phyloP scores from a whole-genome alignment of 2,888 invertebrate species.

The Drosophila paranaensis region DNA sequence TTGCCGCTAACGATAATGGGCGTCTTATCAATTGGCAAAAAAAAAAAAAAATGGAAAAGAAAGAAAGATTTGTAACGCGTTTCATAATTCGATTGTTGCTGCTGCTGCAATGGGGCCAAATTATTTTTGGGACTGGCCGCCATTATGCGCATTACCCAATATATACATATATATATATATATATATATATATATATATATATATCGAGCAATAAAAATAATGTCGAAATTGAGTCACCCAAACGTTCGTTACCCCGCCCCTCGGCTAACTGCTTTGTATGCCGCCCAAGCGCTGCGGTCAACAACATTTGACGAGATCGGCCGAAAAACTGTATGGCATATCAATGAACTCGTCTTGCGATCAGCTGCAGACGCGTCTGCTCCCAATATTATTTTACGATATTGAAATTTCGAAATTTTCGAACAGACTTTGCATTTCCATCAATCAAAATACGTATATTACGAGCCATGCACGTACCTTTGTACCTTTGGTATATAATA shows the following conservation, averaged over 20 bases:
- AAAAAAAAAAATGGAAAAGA: conserved; percentile 23
- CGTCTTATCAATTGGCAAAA: conserved; percentile 37
- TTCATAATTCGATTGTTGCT: conserved; percentile 55
- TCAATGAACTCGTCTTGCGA: conserved; percentile 57
- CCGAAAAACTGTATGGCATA: conserved; percentile 52
- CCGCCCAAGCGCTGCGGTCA: conserved; percentile 59
- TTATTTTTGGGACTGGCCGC: conserved; percentile 20
- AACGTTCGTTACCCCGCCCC: conserved; percentile 7
- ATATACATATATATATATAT: not conserved
- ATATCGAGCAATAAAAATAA: conserved; percentile 34
- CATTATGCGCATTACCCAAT: conserved; percentile 51
- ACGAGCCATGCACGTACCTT: not conserved
- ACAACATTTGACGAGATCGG: conserved; percentile 54
- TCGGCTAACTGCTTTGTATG: conserved; percentile 41
- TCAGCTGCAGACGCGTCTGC: conserved; percentile 10
- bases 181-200: conserved; percentile 11
- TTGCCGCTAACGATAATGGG: conserved; percentile 39
- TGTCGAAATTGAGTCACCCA: conserved; percentile 62
- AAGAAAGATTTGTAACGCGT: conserved; percentile 64
- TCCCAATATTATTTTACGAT: conserved; percentile 14
- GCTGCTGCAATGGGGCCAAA: conserved; percentile 39
- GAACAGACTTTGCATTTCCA: conserved; percentile 35
- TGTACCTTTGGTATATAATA: not conserved
- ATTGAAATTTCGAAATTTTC: conserved; percentile 9
- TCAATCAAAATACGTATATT: conserved; percentile 39